Percentiles rank a stretch among this genome's conserved stretches.
These are phyloP conservation scores for Teinopalpus imperialis DNA, from an alignment of 2,888 invertebrate species.

Conservation along the genomic window DNA sequence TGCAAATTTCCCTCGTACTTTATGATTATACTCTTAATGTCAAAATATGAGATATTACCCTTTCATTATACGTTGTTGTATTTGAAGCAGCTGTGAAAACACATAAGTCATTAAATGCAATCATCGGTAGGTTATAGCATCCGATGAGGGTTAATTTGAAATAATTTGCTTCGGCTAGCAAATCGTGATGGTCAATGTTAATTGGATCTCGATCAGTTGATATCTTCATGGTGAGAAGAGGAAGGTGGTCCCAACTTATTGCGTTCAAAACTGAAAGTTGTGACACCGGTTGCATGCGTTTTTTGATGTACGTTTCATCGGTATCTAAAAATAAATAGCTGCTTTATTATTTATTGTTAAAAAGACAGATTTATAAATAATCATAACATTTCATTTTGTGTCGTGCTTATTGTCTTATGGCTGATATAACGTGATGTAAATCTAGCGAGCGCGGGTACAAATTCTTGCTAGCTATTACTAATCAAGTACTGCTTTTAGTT, in stretches of 20 bases:
- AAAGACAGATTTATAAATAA: no score
- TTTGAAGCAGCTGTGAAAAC: slow-evolving; percentile 56
- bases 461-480: no score
- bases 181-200: slow-evolving; percentile 47
- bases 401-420: no score
- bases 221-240: slow-evolving; percentile 54
- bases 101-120: slow-evolving; percentile 42
- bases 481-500: no score
- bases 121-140: slow-evolving; percentile 54
- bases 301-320: slow-evolving; percentile 46
- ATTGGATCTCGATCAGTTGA: slow-evolving; percentile 40
- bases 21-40: no score
- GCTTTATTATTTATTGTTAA: no score
- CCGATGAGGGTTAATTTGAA: slow-evolving; percentile 61
- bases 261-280: slow-evolving; percentile 39
- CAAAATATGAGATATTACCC: no score
- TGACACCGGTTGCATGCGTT: slow-evolving; percentile 58
- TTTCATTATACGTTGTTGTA: slow-evolving; percentile 44
- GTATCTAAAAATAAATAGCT: slow-evolving; percentile 50
- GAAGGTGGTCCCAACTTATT: slow-evolving; percentile 69
- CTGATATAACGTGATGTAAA: no score
- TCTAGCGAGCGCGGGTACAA: no score
- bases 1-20: no score
- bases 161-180: slow-evolving; percentile 51
- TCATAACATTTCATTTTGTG: no score